Evolutionary conservation across 2,797 vertebrate genomes (phyloP), one percentile per base, ranked within the genome.

Genomic region (Myotis myotis): DNA sequence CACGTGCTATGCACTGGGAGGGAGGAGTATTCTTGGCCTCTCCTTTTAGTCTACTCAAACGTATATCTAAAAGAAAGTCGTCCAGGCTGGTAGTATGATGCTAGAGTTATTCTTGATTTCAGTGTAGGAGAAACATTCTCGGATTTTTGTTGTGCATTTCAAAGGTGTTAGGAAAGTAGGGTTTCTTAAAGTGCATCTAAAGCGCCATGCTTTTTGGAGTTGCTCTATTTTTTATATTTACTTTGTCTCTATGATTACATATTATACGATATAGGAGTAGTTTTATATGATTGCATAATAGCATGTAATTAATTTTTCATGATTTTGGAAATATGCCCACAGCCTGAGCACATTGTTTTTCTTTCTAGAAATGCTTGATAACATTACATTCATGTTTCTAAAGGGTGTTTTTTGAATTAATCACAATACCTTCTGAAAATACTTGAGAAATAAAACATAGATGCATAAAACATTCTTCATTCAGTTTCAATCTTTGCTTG

Each of bases 361-460:
- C 53, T 91, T 88, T 83, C 53, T 75, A n/a, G 94, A 93, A 87
- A 62, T 90, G 30, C 16, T 85, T 13, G 16, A 25, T 76, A 79
- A 75, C 6, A 68, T 1, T 30, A 66, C 19, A 36, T 83, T 88
- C 74, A 72, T 71, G 33, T 7, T 88, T 57, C 70, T 57, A 60
- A 88, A 79, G n/a, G 49, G 22, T 33, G 6, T 20, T 74, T 60
- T 60, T 86, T 80, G 55, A 53, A 76, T 82, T 75, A 89, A 91
- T 93, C 30, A 87, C 1, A 78, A 13, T 30, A 36, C 13, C 36
- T 62, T 64, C 23, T 8, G 57, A 9, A 76, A 87, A 89, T 44
- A 82, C 57, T 87, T 74, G 60, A 94, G 88, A 92, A 93, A 44
- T 44, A 33, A 89, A 94, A 84, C 30, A 62, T 3, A 55, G 19